Conservation (phyloP, 2,888 invertebrate genomes). For the Yponomeuta malinellus region DNA sequence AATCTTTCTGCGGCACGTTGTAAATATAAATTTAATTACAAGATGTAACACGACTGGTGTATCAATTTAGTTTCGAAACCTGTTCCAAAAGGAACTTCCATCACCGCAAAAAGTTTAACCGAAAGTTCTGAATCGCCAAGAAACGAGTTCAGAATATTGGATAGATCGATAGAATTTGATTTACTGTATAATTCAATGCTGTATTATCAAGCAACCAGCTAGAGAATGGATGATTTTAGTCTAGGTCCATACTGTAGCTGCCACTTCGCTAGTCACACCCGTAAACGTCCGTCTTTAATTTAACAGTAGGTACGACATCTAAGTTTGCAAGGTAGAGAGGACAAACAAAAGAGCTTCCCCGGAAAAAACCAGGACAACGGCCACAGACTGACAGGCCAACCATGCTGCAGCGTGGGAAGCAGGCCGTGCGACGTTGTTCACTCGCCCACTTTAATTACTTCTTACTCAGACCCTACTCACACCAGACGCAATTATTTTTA, state of each 20-base stretch:
- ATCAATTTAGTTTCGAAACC: constrained; percentile 1
- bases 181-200: too few species aligned
- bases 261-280: too few species aligned
- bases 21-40: not conserved
- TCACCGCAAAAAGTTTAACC: not conserved
- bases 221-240: too few species aligned
- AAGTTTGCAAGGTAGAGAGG: not conserved
- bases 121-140: not conserved
- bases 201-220: too few species aligned
- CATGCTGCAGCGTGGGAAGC: constrained; percentile 43
- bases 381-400: not conserved
- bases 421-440: constrained; percentile 30
- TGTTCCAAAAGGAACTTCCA: not conserved
- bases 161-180: too few species aligned
- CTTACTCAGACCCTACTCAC: constrained; percentile 25
- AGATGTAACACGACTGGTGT: not conserved
- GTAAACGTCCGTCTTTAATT: too few species aligned
- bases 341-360: not conserved
- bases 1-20: not conserved
- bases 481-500: constrained; percentile 21
- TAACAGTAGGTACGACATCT: not conserved
- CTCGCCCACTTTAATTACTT: constrained; percentile 43
- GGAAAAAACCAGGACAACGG: constrained; percentile 12
- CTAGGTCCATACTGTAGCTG: too few species aligned
- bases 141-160: not conserved